Base-by-base conservation (phyloP, 2,113 vertebrate species). In the Chunga burmeisteri region DNA sequence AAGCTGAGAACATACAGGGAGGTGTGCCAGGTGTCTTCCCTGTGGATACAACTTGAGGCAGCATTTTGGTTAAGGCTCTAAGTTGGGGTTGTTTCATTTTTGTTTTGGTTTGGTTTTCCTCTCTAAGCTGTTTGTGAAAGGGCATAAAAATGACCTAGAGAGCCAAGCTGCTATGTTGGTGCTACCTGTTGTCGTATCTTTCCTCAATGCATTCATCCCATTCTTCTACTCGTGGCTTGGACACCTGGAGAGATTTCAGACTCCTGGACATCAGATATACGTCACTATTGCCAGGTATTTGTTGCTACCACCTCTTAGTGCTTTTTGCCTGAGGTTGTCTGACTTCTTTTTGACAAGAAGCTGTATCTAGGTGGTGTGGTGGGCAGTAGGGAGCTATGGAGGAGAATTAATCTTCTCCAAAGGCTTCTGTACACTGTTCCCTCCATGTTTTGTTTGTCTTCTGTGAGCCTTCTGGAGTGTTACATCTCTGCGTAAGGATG, bases 181-280 rank as follows among this genome's bases (percentile, higher is more conserved):
- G 16, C 97, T 99, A 55, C 99, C 99, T 29, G 91, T 99, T 5
- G 77, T 98, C 1, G 97, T 98, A 44, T 98, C 99, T 68, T 98
- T 99, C 40, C 98, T 99, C 94, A 99, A 99, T 53, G 93, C 99
- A 58, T 92, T 97, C 1, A 81, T 99, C 53, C 99, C 99, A 0
- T 98, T 99, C 36, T 94, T 99, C 92, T 99, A 98, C 95, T 99
- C 99, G 0, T 96, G 99, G 94, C 98, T 99, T 93, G 97, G 98
- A 93, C 97, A 98, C 66, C 96, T 99, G 93, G 99, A 99, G 96
- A 98, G 36, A 46, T 99, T 99, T 58, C 98, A 98, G 95, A 98
- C 81, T 91, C 99, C 99, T 1, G 97, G 98, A 62, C 96, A 96
- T 13, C 97, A 99, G 77, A 97, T 99, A 94, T 99, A 99, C 47